A percentile compares a stretch with the other conserved stretches of the same genome.
phyloP scores from a whole-genome alignment of 2,113 vertebrate genomes.

The Lophura nycthemera region DNA sequence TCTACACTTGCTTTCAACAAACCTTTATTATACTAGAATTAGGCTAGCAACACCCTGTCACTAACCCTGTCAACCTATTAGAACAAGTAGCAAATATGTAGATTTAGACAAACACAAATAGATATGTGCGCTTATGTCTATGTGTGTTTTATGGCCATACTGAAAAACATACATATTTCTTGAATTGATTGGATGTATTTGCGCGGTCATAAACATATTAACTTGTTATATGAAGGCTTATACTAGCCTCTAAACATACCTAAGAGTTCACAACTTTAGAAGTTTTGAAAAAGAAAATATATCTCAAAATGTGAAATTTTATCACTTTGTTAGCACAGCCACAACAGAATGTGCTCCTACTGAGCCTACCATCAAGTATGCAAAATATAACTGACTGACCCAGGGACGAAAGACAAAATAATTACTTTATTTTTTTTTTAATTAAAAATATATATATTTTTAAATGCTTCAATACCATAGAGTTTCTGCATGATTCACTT shows the following conservation, averaged over 20 bases:
- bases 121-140: accelerated
- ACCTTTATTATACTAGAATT: constrained; percentile 5
- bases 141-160: accelerated
- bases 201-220: accelerated
- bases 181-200: neutral
- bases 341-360: neutral
- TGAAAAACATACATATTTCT: neutral
- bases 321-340: neutral
- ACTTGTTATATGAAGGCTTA: neutral
- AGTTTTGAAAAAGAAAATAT: neutral
- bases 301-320: neutral
- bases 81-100: neutral
- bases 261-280: neutral
- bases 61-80: neutral
- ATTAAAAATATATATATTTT: neutral
- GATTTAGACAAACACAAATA: neutral
- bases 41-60: neutral
- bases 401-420: neutral
- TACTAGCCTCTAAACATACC: neutral
- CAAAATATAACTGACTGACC: neutral
- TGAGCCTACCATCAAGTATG: neutral
- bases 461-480: neutral
- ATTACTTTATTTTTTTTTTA: neutral
- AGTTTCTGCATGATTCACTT: neutral
- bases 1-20: constrained; percentile 39